phyloP scores from a whole-genome alignment of 2,888 invertebrate species.

The Cryptocephalus moraei region DNA sequence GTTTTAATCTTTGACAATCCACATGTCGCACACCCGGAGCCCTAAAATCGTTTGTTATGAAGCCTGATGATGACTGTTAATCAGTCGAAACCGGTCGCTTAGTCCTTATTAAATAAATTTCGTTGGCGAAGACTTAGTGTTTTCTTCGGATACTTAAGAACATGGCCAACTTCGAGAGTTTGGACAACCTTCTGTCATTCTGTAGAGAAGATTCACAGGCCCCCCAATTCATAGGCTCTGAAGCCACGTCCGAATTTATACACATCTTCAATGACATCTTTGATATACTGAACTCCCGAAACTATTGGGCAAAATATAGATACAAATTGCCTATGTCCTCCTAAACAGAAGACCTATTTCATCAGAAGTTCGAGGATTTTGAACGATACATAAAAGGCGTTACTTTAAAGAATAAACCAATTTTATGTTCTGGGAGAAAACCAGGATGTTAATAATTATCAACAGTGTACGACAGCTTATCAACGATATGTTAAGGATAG shows the following conservation, averaged over 20 bases:
- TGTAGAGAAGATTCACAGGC: constrained; percentile 4
- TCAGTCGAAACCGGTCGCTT: no score
- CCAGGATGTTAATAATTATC: constrained; percentile 9
- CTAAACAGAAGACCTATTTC: neutral
- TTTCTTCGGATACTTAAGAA: no score
- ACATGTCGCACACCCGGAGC: no score
- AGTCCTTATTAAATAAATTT: no score
- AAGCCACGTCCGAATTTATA: constrained; percentile 2
- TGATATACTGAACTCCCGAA: constrained; percentile 5
- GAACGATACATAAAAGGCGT: constrained; percentile 2
- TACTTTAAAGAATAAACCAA: neutral
- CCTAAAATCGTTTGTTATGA: no score
- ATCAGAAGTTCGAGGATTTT: neutral
- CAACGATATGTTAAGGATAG: constrained; percentile 2
- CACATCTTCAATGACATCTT: constrained; percentile 4
- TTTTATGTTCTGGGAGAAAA: constrained; percentile 4
- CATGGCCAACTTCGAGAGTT: no score
- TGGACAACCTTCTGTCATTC: no score
- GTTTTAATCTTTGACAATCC: no score
- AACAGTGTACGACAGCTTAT: constrained; percentile 6
- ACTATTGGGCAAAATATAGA: constrained; percentile 2
- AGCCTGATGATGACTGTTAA: no score
- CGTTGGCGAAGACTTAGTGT: no score
- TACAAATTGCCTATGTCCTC: constrained; percentile 4
- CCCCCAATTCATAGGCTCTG: constrained; percentile 1